phyloP scores from a whole-genome alignment of 2,888 invertebrate species.

The Biston betularia region DNA sequence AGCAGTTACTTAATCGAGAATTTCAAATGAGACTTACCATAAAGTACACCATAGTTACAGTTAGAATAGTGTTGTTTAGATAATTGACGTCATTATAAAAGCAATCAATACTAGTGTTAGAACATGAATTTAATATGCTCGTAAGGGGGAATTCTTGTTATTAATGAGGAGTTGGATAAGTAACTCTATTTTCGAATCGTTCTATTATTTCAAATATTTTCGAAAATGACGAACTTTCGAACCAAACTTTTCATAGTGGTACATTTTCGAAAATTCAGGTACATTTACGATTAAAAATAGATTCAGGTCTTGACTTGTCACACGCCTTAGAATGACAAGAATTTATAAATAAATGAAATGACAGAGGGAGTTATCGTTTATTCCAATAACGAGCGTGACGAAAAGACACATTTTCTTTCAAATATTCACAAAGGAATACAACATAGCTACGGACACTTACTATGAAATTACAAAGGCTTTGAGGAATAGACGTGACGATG shows the following conservation, averaged over 20 bases:
- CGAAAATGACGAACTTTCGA: too few relatives aligned
- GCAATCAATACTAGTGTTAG: slow-evolving; percentile 47
- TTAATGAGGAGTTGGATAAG: slow-evolving; percentile 48
- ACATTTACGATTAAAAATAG: too few relatives aligned
- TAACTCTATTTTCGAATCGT: too few relatives aligned
- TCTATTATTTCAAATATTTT: too few relatives aligned
- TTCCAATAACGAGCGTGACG: slow-evolving; percentile 6
- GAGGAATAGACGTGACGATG: background rate
- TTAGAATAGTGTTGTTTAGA: background rate
- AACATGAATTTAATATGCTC: slow-evolving; percentile 57
- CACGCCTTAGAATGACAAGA: too few relatives aligned
- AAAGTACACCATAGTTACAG: slow-evolving; percentile 26
- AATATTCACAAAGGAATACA: slow-evolving; percentile 18
- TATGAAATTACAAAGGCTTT: background rate
- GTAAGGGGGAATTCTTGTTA: slow-evolving; percentile 35
- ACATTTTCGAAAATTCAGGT: too few relatives aligned
- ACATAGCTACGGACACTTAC: background rate
- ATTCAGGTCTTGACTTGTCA: slow-evolving; percentile 30
- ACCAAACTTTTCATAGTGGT: too few relatives aligned
- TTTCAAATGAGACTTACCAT: slow-evolving; percentile 35
- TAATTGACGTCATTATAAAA: slow-evolving; percentile 21
- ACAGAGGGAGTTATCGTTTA: slow-evolving; percentile 41
- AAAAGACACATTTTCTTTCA: slow-evolving; percentile 1
- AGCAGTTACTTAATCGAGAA: slow-evolving; percentile 21
- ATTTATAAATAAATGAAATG: slow-evolving; percentile 30